Evolutionary conservation across 2,888 invertebrate species (phyloP), one percentile per base, ranked within the genome.

Genomic region (Pollenia labialis): DNA sequence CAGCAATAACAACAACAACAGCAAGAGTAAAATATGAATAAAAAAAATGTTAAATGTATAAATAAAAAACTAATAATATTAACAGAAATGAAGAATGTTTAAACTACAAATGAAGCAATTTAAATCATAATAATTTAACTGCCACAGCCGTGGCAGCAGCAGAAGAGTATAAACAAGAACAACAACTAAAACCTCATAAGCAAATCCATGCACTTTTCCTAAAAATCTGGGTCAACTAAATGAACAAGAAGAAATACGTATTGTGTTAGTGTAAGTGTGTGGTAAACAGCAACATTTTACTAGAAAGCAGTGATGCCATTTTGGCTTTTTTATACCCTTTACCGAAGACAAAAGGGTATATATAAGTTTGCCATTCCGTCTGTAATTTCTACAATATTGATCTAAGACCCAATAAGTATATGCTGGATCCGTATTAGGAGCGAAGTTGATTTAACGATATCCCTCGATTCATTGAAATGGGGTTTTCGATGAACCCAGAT

Each of bases 191-290:
- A 75, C 18, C 44, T 74, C 54, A 81, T 68, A 81, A 77, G 54
- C 32, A 85, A 81, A 85, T 77, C 40, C 81, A 85, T 79, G 77
- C 76, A 85, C 81, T 85, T 85, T 85, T 85, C 68, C 68, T 62
- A 72, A 81, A 81, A 81, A 85, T 81, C 64, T 81, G 50, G 85
- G 85, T 74, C 85, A 77, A 18, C 56, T 44, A 52, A 40, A 66
- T 42, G 42, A 40, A 60, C 18, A 66, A 14, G 23, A n/a, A 71
- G 42, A 56, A 50, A 69, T 16, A 64, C 4, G 23, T 46, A 32
- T 4, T 32, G 40, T 40, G 62, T 32, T 12, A 60, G 14, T 32
- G 6, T 32, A 6, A 32, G 32, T 32, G 32, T 32, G 6, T 23
- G 23, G 23, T 23, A 23, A 1, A 23, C 0, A 23, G 23, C 23